Base-by-base conservation (phyloP, 2,888 invertebrate species). In the Dichetophora obliterata region DNA sequence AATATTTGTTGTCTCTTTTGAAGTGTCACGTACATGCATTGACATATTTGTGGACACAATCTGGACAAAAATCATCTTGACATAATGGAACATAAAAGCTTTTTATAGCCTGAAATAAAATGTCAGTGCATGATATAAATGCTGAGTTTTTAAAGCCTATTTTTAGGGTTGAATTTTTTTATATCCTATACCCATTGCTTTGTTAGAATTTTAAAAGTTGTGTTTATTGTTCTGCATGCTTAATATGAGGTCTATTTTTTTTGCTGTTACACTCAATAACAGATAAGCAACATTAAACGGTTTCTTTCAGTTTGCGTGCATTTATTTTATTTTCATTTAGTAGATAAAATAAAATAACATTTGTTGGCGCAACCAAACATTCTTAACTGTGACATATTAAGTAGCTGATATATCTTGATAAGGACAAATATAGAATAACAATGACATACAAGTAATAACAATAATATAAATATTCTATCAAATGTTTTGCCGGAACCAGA, bases 11-110 rank as follows among this genome's bases (percentile, higher is more conserved):
- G 16, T 11, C n/a, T n/a, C 24, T 65, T 37, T 34, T 65, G 34
- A 34, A 65, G 16, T 34, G 63, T 65, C n/a, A 34, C 63, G 63
- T 65, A 43, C 43, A 43, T 43, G 43, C 43, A 43, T 43, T 43
- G 43, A 43, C 11, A 43, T 43, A 11, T 43, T 43, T 43, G 14
- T 43, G 14, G 1, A 43, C 14, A 11, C 2, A 43, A 43, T 43
- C 43, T 11, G 14, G 43, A 14, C 1, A 43, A n/a, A n/a, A n/a
- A n/a, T 43, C 11, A 43, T 43, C 43, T 43, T 43, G 43, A 43
- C 11, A 43, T 43, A 43, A 43, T 43, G 43, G 14, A 43, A 43
- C 43, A 43, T 14, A 43, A 43, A 43, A 43, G 43, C 1, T 43
- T 43, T 43, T 43, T 43, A 43, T 43, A 3, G 43, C 43, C 11